Conservation (phyloP, 2,888 invertebrate species). For the Platypus cylindrus region DNA sequence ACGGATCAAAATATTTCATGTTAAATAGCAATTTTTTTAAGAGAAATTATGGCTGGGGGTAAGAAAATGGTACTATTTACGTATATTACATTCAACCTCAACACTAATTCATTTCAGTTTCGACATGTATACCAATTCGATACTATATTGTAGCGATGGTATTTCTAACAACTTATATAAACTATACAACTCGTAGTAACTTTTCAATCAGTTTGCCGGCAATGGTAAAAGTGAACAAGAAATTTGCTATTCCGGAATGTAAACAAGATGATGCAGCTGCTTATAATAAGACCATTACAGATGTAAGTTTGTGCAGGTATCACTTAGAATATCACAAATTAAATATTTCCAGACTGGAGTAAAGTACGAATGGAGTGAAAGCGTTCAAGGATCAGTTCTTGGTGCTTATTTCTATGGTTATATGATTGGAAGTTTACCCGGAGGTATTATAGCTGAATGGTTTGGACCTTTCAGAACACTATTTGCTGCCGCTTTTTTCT, state of each 20-base stretch:
- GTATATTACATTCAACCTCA: too few relatives aligned
- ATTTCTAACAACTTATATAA: constrained; percentile 55
- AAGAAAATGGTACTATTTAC: too few relatives aligned
- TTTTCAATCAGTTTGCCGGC: constrained; percentile 56
- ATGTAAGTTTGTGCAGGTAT: constrained; percentile 5
- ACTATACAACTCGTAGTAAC: constrained; percentile 58
- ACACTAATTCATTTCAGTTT: too few relatives aligned
- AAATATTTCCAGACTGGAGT: constrained; percentile 19
- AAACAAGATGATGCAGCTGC: constrained; percentile 2
- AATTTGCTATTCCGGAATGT: constrained; percentile 15
- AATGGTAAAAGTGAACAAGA: constrained; percentile 37
- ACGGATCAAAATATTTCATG: too few relatives aligned
- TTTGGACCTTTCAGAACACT: constrained; percentile 22
- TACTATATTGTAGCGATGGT: constrained; percentile 47
- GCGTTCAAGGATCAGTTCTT: constrained; percentile 19
- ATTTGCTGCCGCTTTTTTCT: constrained; percentile 2
- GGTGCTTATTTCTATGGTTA: constrained; percentile 24
- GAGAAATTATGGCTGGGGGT: too few relatives aligned
- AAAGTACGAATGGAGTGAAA: constrained; percentile 22
- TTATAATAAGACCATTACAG: constrained; percentile 21
- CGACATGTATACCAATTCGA: constrained; percentile 14
- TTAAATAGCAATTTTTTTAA: too few relatives aligned
- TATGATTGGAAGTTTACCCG: constrained; percentile 19
- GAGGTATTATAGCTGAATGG: constrained; percentile 20
- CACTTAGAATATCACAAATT: background rate